Base-by-base conservation (phyloP, 2,797 vertebrate species). In the Apodemus agrarius region DNA sequence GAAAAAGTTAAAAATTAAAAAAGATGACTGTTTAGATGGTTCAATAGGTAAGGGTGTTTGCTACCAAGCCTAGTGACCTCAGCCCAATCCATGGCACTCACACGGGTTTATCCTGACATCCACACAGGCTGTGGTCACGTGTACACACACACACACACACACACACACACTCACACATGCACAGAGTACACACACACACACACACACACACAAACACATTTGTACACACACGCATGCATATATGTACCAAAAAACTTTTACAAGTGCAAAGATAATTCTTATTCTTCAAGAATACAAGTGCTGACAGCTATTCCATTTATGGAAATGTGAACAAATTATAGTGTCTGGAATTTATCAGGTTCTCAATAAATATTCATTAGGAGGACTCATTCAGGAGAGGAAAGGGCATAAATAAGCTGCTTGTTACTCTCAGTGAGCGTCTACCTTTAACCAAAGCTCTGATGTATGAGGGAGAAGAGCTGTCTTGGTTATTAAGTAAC, bases 341-440 rank as follows among this genome's bases (percentile, higher is more conserved):
- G 21, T 80, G 22, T 80, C n/a, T 59, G 95, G 29, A 43, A 87
- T 40, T 92, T 90, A 95, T 52, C 63, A 76, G 57, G 49, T 92
- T 29, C 29, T 92, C 85, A 92, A 40, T 61, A 74, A 94, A 82
- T 59, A 96, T 74, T 83, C 89, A 26, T 75, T 86, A 89, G 46
- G 92, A 80, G n/a, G 24, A 87, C n/a, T 92, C 81, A 84, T 90
- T 95, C 40, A 95, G 0, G 19, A 31, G 5, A 29, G 21, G 54
- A 6, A 11, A 67, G 5, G n/a, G 6, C 24, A 91, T 91, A 94
- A 93, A 65, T 65, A 93, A 91, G 59, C 10, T 75, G 49, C 26
- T 82, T 7, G 37, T 31, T 80, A 95, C 31, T 87, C 61, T 87
- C 61, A 95, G 69, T 83, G 40, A 96, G 96, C 96, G 88, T 89